Percentiles rank a stretch among this genome's conserved stretches.
Conservation (phyloP, 2,797 vertebrate species). For the Fratercula arctica region DNA sequence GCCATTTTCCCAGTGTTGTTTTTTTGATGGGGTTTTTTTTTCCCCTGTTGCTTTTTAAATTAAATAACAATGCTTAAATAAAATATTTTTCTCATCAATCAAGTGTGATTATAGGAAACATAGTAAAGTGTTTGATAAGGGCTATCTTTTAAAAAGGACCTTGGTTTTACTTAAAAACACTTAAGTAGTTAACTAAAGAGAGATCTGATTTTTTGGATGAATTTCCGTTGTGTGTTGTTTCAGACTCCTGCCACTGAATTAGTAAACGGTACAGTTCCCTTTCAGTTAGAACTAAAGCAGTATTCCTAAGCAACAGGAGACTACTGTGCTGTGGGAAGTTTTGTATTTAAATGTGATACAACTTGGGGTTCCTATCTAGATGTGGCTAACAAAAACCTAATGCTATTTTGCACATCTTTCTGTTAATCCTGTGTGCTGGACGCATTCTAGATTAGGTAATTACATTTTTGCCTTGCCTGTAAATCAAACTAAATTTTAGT, state of each 20-base stretch:
- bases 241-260: background rate
- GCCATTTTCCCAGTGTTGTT: background rate
- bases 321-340: background rate
- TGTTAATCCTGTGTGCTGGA: background rate
- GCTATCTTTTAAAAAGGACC: background rate
- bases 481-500: background rate
- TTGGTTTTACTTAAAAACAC: background rate
- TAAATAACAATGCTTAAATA: background rate
- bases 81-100: background rate
- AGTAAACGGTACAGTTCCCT: background rate
- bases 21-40: background rate
- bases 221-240: background rate
- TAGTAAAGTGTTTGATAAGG: background rate
- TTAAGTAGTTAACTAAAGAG: background rate
- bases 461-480: background rate
- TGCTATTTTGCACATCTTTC: background rate
- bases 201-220: accelerated
- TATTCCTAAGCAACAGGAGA: background rate
- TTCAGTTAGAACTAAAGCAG: background rate
- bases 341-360: background rate
- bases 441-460: background rate
- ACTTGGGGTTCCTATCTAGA: background rate
- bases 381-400: background rate
- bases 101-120: background rate
- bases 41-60: background rate